Percentiles rank a stretch among this genome's conserved stretches.
Conservation (phyloP, 1,140 invertebrate genomes). For the Aphaenogaster floridana region DNA sequence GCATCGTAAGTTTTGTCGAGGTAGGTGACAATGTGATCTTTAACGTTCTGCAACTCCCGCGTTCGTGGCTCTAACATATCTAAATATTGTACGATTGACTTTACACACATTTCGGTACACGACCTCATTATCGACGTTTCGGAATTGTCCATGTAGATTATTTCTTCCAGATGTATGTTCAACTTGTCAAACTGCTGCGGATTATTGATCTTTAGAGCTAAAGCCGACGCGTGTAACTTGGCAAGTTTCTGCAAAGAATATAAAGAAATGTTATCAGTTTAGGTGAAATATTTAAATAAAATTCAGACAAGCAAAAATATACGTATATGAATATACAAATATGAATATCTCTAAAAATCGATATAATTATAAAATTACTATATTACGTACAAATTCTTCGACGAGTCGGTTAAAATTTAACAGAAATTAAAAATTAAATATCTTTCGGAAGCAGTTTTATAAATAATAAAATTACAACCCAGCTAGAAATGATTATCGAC, state of each 20-base stretch:
- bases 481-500: too few relatives aligned
- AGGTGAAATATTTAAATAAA: background rate
- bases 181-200: slow-evolving; percentile 72
- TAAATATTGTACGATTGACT: slow-evolving; percentile 64
- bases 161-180: slow-evolving; percentile 70
- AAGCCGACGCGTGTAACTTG: slow-evolving; percentile 82
- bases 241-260: slow-evolving; percentile 82
- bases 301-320: background rate
- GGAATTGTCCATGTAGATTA: slow-evolving; percentile 61
- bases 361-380: background rate
- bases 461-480: background rate
- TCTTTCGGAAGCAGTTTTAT: background rate
- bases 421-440: slow-evolving; percentile 4
- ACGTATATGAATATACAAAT: background rate
- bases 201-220: slow-evolving; percentile 81
- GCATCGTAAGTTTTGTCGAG: slow-evolving; percentile 41
- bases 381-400: background rate
- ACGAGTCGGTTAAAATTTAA: background rate
- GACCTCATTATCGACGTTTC: slow-evolving; percentile 17
- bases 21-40: slow-evolving; percentile 5
- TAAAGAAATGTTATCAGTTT: background rate
- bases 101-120: slow-evolving; percentile 57
- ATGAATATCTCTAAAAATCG: background rate
- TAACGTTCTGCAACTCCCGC: slow-evolving; percentile 33
- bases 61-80: slow-evolving; percentile 64